Evolutionary conservation across 2,113 vertebrate genomes (phyloP), one percentile per base, ranked within the genome.

Genomic region (Melanostigma gelatinosum): DNA sequence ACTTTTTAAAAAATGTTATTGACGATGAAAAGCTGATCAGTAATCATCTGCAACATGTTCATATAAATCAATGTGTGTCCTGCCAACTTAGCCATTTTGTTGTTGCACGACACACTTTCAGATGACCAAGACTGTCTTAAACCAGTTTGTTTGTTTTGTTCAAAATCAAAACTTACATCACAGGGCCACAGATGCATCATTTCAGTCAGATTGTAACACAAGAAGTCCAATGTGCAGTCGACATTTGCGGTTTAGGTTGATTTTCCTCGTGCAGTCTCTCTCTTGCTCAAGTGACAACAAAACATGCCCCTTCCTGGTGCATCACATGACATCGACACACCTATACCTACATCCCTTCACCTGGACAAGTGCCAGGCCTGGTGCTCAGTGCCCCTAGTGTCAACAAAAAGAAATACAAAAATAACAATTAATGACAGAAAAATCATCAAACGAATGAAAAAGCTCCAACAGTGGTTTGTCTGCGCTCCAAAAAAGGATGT

Each of bases 21-120:
- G 79, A 71, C 67, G 15, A 81, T 62, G 55, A 67, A 88, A 85
- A 81, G 58, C 4, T 63, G 69, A 73, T 77, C 67, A 85, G 52
- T 63, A 55, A 77, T 66, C 48, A 81, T 72, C 36, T 8, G 54
- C 62, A 65, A 50, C 36, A 64, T 16, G 85, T 84, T 67, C 8
- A 66, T 54, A 72, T 67, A 75, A 72, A 79, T 84, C 52, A 71
- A 8, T 55, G 42, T 64, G 61, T 83, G 34, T 34, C 13, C 24
- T 18, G 40, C n/a, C 12, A 67, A 52, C 38, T 44, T 50, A 54
- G 27, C 54, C 54, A 64, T 27, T 76, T 50, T 72, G 48, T n/a
- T 42, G 32, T 44, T 72, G 62, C 63, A 44, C 11, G 22, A 55
- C 24, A 24, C 4, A 10, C 38, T 71, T 44, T 82, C 32, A 69